Percentiles rank a stretch among this genome's conserved stretches.
phyloP scores from a whole-genome alignment of 2,797 vertebrate genomes.

The Sylvilagus floridanus region DNA sequence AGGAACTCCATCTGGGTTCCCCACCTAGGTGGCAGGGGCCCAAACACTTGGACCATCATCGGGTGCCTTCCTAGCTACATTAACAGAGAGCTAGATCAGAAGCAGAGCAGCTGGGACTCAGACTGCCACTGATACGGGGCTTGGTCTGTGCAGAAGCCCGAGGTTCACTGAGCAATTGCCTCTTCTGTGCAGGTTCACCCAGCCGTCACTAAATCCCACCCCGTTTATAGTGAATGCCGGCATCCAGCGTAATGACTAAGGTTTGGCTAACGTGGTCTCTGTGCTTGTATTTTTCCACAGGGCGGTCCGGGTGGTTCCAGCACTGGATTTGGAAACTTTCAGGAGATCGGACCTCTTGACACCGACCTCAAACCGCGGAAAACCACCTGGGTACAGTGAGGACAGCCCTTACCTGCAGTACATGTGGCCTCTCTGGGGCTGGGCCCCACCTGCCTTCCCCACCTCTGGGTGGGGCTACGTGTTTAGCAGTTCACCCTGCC shows the following conservation, averaged over 20 bases:
- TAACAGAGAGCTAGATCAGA: no score
- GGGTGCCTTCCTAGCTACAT: no score
- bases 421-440: not conserved
- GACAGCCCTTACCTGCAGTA: not conserved
- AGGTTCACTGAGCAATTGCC: not conserved
- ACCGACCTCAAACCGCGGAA: constrained; percentile 90
- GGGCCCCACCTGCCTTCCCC: accelerated
- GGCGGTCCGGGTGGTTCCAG: constrained; percentile 97
- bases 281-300: constrained; percentile 84
- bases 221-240: not conserved
- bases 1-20: no score
- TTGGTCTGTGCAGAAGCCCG: not conserved
- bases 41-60: no score
- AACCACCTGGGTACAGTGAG: constrained; percentile 93
- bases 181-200: not conserved
- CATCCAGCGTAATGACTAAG: not conserved
- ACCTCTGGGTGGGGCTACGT: not conserved
- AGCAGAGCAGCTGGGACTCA: no score
- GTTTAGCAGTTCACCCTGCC: accelerated
- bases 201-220: not conserved
- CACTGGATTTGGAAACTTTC: constrained; percentile 97
- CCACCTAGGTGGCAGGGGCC: no score
- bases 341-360: constrained; percentile 95
- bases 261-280: not conserved
- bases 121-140: no score